These are phyloP conservation scores for Rachycentron canadum DNA, from an alignment of 2,797 vertebrate species.

Conservation along the genomic window DNA sequence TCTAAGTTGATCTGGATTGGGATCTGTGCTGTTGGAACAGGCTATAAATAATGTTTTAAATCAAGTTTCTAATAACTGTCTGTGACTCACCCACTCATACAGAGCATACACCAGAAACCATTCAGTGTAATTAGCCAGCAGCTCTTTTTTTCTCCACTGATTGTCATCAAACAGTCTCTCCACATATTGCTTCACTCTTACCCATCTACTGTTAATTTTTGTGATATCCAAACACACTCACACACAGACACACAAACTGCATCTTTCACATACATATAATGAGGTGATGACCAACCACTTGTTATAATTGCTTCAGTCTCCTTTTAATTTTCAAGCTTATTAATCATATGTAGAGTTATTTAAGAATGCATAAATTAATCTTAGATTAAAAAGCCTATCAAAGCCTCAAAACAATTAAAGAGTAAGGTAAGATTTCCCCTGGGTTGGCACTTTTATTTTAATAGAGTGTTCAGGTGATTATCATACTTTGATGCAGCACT, in stretches of 20 bases:
- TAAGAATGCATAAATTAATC: slow-evolving; percentile 99
- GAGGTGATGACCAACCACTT: slow-evolving; percentile 99
- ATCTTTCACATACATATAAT: slow-evolving; percentile 94
- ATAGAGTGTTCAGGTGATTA: slow-evolving; percentile 99
- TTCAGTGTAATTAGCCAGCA: slow-evolving; percentile 64
- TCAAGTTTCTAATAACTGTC: slow-evolving; percentile 6
- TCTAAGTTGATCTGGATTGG: slow-evolving; percentile 17
- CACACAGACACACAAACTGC: slow-evolving; percentile 82
- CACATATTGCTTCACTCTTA: slow-evolving; percentile 34
- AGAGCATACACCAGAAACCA: slow-evolving; percentile 28
- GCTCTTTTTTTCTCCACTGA: slow-evolving; percentile 30
- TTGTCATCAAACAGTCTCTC: slow-evolving; percentile 42
- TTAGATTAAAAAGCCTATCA: slow-evolving; percentile 99
- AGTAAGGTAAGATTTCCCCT: slow-evolving; percentile 99
- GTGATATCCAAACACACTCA: slow-evolving; percentile 60
- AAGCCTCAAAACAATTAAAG: slow-evolving; percentile 99
- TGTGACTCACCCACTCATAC: slow-evolving; percentile 17
- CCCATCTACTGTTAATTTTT: slow-evolving; percentile 51
- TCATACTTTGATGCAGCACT: slow-evolving; percentile 96
- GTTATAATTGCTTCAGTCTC: slow-evolving; percentile 99
- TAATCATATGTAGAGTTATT: slow-evolving; percentile 99
- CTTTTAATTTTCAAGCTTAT: slow-evolving; percentile 99
- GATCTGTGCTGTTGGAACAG: slow-evolving; percentile 1
- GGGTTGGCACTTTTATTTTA: slow-evolving; percentile 99
- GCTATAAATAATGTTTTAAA: slow-evolving; percentile 8